A percentile compares a stretch with the other conserved stretches of the same genome.
Evolutionary conservation across 2,888 invertebrate genomes (phyloP).

Genomic region (Pandemis corylana): DNA sequence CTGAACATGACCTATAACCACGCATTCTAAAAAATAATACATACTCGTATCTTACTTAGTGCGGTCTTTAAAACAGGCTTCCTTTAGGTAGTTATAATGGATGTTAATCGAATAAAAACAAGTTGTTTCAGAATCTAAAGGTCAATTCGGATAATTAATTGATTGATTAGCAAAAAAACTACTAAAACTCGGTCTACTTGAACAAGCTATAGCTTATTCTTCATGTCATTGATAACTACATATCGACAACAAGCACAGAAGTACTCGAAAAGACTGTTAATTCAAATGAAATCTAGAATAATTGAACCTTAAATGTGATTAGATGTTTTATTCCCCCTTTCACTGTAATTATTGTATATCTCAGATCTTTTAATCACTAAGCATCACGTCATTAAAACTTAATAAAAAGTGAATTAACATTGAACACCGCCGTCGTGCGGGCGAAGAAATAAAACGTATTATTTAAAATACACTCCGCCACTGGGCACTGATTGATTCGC

Average conservation of each 20-base stretch:
- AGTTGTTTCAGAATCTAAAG: background rate
- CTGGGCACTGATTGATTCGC: constrained; percentile 29
- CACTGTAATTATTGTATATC: constrained; percentile 9
- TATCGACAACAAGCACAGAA: background rate
- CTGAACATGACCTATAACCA: too few species aligned
- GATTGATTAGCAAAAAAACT: background rate
- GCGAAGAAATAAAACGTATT: constrained; percentile 19
- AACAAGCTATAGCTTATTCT: background rate
- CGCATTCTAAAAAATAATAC: too few species aligned
- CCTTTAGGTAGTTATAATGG: background rate
- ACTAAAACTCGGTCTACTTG: background rate
- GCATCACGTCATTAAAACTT: constrained; percentile 15
- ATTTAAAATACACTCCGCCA: constrained; percentile 24
- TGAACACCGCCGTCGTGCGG: constrained; percentile 6
- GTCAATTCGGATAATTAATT: background rate
- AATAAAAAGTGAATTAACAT: constrained; percentile 21
- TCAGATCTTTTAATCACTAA: constrained; percentile 25
- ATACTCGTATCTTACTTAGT: too few species aligned
- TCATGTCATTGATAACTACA: background rate
- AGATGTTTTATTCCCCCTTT: background rate
- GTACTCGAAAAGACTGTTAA: background rate
- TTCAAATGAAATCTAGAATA: background rate
- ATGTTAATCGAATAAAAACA: background rate
- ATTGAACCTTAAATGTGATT: background rate
- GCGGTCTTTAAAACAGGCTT: too few species aligned